phyloP scores from a whole-genome alignment of 2,797 vertebrate species.

The Lutjanus campechanus region DNA sequence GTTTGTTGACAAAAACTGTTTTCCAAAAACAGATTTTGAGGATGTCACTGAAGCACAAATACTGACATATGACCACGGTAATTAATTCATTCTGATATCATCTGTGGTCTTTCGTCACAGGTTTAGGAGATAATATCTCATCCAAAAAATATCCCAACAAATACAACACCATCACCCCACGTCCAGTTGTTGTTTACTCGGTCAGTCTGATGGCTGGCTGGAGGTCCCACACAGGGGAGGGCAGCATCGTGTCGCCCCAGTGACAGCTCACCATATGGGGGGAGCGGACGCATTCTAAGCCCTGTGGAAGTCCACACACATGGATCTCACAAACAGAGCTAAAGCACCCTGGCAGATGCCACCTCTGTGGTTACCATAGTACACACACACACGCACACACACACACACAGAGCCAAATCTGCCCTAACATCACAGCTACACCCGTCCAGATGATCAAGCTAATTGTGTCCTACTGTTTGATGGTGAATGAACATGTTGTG shows the following conservation, averaged over 20 bases:
- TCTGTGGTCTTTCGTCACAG: slow-evolving; percentile 43
- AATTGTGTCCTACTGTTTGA: slow-evolving; percentile 68
- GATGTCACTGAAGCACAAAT: slow-evolving; percentile 50
- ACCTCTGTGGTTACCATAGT: slow-evolving; percentile 65
- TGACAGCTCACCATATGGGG: slow-evolving; percentile 82
- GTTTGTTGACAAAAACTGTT: slow-evolving; percentile 48
- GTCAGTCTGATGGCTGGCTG: slow-evolving; percentile 65
- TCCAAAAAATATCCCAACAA: slow-evolving; percentile 32
- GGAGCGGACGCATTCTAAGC: slow-evolving; percentile 70
- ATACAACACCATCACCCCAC: slow-evolving; percentile 35
- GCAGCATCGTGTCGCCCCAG: slow-evolving; percentile 52
- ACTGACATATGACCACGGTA: slow-evolving; percentile 51
- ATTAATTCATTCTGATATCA: slow-evolving; percentile 47
- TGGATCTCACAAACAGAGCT: slow-evolving; percentile 79
- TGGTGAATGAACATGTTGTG: slow-evolving; percentile 62
- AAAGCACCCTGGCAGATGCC: slow-evolving; percentile 81
- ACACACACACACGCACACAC: slow-evolving; percentile 45
- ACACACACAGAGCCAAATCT: slow-evolving; percentile 60
- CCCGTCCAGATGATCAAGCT: slow-evolving; percentile 74
- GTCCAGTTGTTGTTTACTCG: slow-evolving; percentile 85
- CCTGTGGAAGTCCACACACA: slow-evolving; percentile 80
- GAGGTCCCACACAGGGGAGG: slow-evolving; percentile 73
- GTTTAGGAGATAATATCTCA: slow-evolving; percentile 59
- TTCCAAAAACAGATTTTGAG: slow-evolving; percentile 47
- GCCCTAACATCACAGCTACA: slow-evolving; percentile 60